phyloP scores from a whole-genome alignment of 2,113 vertebrate species.

The Thunnus thynnus region DNA sequence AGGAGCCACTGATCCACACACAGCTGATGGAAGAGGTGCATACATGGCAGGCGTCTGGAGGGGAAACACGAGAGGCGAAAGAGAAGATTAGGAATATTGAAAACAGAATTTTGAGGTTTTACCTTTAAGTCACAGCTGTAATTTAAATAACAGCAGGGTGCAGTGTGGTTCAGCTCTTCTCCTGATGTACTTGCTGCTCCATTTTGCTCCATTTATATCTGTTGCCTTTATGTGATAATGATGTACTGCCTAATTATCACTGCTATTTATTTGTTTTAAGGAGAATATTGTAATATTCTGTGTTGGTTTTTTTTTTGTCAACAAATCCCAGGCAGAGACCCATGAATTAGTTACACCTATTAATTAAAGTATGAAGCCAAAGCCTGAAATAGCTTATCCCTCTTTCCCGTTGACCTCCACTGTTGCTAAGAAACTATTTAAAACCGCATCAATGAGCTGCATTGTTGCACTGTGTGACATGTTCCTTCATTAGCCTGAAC shows the following conservation, averaged over 20 bases:
- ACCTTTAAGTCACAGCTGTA: background rate
- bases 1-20: constrained; percentile 99
- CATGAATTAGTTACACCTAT: too few species aligned
- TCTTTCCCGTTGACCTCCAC: too few species aligned
- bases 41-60: constrained; percentile 97
- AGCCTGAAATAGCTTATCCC: too few species aligned
- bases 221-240: background rate
- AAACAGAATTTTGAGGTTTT: background rate
- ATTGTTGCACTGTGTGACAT: background rate
- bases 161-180: background rate
- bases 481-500: background rate
- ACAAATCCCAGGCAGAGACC: background rate
- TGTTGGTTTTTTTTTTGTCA: too few species aligned
- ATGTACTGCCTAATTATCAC: background rate
- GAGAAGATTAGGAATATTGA: background rate
- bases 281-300: too few species aligned
- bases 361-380: too few species aligned
- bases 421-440: too few species aligned
- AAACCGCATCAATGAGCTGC: background rate
- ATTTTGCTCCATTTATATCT: background rate
- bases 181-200: background rate
- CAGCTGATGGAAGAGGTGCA: constrained; percentile 99
- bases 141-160: background rate
- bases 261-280: too few species aligned
- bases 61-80: constrained; percentile 25